A percentile compares a stretch with the other conserved stretches of the same genome.
These are phyloP conservation scores for Otocyon megalotis DNA, from an alignment of 2,113 vertebrate genomes.

Conservation along the genomic window DNA sequence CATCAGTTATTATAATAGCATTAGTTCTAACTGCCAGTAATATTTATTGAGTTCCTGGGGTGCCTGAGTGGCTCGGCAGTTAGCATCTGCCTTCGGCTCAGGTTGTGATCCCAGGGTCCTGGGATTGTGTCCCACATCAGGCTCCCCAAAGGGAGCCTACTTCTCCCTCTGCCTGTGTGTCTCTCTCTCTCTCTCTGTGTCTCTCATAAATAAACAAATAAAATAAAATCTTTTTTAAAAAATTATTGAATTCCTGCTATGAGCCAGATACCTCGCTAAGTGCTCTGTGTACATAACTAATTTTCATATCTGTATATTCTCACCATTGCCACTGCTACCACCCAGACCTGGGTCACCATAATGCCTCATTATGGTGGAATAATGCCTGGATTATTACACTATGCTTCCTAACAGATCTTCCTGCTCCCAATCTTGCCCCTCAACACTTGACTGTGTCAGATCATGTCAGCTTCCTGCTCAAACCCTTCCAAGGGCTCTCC, in stretches of 20 bases:
- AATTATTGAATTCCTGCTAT: background rate
- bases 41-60: background rate
- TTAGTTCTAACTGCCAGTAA: background rate
- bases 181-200: too few relatives aligned
- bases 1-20: background rate
- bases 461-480: slow-evolving; percentile 11
- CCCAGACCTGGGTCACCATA: background rate
- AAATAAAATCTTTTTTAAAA: too few relatives aligned
- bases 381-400: background rate
- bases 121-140: too few relatives aligned
- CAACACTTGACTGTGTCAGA: background rate
- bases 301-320: slow-evolving; percentile 28
- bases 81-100: too few relatives aligned
- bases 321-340: background rate
- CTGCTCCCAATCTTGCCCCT: background rate
- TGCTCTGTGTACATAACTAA: background rate
- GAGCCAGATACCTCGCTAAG: slow-evolving; percentile 20
- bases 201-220: too few relatives aligned
- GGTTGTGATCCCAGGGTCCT: too few relatives aligned
- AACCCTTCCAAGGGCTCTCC: background rate
- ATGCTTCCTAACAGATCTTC: background rate
- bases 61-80: too few relatives aligned
- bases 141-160: too few relatives aligned
- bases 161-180: too few relatives aligned
- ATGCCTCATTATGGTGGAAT: background rate